Conservation (phyloP, 2,797 vertebrate genomes). For the Todus mexicanus region DNA sequence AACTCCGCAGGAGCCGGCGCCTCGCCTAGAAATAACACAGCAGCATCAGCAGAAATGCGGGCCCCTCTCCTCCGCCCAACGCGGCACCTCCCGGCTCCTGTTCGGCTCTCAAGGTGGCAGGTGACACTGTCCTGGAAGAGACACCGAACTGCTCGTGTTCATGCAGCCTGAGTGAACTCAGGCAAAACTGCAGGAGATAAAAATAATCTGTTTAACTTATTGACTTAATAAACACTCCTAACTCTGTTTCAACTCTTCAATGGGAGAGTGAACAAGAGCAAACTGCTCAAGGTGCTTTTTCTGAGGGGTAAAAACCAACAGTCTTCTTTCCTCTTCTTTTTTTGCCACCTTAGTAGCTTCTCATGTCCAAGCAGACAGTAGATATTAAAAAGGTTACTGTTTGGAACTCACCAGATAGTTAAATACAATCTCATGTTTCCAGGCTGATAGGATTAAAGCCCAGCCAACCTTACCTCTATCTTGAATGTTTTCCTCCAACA, state of each 20-base stretch:
- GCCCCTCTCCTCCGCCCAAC: background rate
- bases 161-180: background rate
- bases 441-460: background rate
- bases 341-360: background rate
- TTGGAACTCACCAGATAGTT: background rate
- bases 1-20: background rate
- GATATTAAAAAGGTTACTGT: background rate
- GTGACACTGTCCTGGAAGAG: background rate
- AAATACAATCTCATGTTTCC: background rate
- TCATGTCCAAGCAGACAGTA: background rate
- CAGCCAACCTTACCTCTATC: conserved; percentile 82
- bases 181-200: background rate
- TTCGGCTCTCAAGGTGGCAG: background rate
- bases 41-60: background rate
- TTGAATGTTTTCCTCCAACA: conserved; percentile 90
- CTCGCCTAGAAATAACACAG: background rate
- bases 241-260: background rate
- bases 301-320: background rate
- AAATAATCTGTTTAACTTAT: background rate
- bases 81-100: background rate
- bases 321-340: background rate
- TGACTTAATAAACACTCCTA: background rate
- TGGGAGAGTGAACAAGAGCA: background rate
- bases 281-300: background rate
- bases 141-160: background rate